Evolutionary conservation across 2,888 invertebrate genomes (phyloP).

Genomic region (Leptopilina drosophilae): DNA sequence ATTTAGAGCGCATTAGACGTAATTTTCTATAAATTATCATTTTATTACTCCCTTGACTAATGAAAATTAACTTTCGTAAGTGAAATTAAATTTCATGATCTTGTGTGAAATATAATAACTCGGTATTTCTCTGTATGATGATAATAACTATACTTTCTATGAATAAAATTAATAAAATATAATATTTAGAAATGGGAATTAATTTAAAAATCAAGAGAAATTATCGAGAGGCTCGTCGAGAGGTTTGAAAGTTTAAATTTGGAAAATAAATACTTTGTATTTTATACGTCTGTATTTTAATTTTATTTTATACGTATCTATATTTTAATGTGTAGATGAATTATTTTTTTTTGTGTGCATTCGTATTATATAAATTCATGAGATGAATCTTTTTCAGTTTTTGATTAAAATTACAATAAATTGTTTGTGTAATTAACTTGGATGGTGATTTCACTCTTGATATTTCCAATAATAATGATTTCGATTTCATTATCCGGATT

Average conservation of each 20-base stretch:
- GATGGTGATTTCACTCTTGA: slow-evolving; percentile 22
- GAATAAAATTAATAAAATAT: too few relatives aligned
- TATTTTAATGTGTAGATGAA: not conserved
- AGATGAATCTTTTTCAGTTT: slow-evolving; percentile 17
- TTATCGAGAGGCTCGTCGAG: too few relatives aligned
- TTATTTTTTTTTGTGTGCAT: too few relatives aligned
- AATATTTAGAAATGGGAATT: too few relatives aligned
- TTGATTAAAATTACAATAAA: slow-evolving; percentile 20
- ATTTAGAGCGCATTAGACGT: not conserved
- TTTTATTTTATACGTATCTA: not conserved
- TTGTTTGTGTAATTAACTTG: slow-evolving; percentile 22
- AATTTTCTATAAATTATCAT: slow-evolving; percentile 2
- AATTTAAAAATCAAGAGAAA: too few relatives aligned
- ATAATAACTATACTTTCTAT: too few relatives aligned
- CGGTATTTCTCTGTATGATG: not conserved
- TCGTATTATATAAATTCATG: slow-evolving; percentile 3
- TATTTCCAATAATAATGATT: slow-evolving; percentile 38
- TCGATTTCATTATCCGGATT: slow-evolving; percentile 33
- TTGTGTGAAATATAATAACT: slow-evolving; percentile 3
- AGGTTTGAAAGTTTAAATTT: too few relatives aligned
- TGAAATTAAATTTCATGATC: not conserved
- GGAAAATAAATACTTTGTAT: not conserved
- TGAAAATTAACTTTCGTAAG: slow-evolving; percentile 9
- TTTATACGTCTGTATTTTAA: not conserved
- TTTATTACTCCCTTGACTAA: not conserved